phyloP scores from a whole-genome alignment of 1,140 invertebrate species.

The Leptopilina boulardi region DNA sequence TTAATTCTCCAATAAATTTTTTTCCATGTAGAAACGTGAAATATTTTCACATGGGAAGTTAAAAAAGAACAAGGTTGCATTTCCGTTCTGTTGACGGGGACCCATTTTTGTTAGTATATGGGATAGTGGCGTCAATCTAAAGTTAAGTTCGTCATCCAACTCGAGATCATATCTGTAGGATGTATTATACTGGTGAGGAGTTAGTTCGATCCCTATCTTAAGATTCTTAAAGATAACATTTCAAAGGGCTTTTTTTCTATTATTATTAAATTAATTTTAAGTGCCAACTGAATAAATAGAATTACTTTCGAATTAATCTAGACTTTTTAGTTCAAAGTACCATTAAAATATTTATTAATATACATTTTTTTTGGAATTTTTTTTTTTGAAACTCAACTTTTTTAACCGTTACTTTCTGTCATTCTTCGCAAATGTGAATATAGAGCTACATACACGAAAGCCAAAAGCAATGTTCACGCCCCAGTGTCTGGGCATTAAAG shows the following conservation, averaged over 20 bases:
- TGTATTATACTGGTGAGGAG: neutral
- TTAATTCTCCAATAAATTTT: too few relatives aligned
- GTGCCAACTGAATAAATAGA: too few relatives aligned
- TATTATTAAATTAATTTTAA: neutral
- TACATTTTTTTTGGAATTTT: too few relatives aligned
- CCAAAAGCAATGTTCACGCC: constrained; percentile 44
- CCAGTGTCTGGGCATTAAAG: constrained; percentile 43
- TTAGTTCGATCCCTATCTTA: neutral
- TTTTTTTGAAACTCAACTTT: constrained; percentile 2
- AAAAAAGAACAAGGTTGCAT: neutral
- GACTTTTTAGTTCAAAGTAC: too few relatives aligned
- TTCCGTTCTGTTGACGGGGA: constrained; percentile 44
- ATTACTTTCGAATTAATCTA: too few relatives aligned
- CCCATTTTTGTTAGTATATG: constrained; percentile 36
- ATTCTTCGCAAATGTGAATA: constrained; percentile 18
- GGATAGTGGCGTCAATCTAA: constrained; percentile 64
- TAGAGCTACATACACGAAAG: neutral
- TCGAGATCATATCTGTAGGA: constrained; percentile 57
- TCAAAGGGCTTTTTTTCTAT: constrained; percentile 30
- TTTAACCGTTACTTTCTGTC: neutral
- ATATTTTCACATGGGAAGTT: too few relatives aligned
- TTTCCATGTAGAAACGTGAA: too few relatives aligned
- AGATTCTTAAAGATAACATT: neutral
- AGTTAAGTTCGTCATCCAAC: constrained; percentile 52
- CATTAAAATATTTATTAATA: too few relatives aligned